phyloP scores from a whole-genome alignment of 2,797 vertebrate species.

The Cygnus olor region DNA sequence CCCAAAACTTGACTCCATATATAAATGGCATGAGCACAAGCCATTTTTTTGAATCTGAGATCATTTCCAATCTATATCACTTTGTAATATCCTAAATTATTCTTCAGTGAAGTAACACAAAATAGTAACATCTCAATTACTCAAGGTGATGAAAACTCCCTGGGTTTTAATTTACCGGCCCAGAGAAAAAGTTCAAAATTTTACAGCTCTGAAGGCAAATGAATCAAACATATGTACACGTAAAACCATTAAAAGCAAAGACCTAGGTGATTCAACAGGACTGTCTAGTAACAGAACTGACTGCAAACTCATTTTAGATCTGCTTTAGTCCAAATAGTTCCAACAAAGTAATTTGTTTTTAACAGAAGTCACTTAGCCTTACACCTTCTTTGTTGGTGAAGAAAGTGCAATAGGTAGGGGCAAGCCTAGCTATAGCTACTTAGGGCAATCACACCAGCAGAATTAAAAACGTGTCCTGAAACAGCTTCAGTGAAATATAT shows the following conservation, averaged over 20 bases:
- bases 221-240: background rate
- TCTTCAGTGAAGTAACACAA: background rate
- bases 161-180: background rate
- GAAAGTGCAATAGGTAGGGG: too few relatives aligned
- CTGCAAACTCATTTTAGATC: background rate
- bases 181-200: background rate
- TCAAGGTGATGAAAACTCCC: background rate
- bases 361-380: background rate
- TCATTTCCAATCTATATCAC: background rate
- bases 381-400: background rate
- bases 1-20: background rate
- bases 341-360: background rate
- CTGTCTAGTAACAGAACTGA: background rate
- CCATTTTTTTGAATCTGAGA: background rate
- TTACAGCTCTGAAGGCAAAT: background rate
- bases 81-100: background rate
- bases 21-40: background rate
- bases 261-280: background rate
- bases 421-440: background rate
- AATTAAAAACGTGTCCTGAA: background rate
- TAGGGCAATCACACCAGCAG: background rate
- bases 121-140: background rate
- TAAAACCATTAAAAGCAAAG: background rate
- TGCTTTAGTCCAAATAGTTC: background rate
- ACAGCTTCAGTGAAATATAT: background rate